A percentile compares a stretch with the other conserved stretches of the same genome.
These are phyloP conservation scores for Aethina tumida DNA, from an alignment of 1,140 invertebrate species.

Conservation along the genomic window DNA sequence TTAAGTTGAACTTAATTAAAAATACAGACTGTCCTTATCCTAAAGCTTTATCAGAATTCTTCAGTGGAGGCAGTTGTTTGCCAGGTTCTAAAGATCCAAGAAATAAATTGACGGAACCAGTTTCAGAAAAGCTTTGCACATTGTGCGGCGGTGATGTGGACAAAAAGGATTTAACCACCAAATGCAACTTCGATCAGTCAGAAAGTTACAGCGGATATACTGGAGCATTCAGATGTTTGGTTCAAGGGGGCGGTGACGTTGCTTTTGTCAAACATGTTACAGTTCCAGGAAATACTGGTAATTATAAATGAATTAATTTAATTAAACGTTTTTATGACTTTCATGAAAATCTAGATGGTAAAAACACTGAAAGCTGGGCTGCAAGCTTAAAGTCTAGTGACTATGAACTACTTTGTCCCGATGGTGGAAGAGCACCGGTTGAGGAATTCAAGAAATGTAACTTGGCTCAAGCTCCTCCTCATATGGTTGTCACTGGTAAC, in stretches of 20 bases:
- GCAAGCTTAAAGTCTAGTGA: conserved; percentile 42
- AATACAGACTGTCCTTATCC: conserved; percentile 36
- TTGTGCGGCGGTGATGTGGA: conserved; percentile 36
- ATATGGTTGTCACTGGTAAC: conserved; percentile 40
- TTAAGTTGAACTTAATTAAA: conserved; percentile 37
- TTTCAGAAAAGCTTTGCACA: conserved; percentile 33
- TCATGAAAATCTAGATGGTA: conserved; percentile 39
- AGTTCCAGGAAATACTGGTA: conserved; percentile 43
- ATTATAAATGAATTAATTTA: background rate
- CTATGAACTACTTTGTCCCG: conserved; percentile 57
- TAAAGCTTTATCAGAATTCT: conserved; percentile 40
- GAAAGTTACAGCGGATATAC: conserved; percentile 38
- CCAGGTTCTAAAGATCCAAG: conserved; percentile 19
- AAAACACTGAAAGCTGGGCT: conserved; percentile 48
- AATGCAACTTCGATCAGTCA: conserved; percentile 34
- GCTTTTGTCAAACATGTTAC: conserved; percentile 52
- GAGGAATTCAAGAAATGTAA: conserved; percentile 49
- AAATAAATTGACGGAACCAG: conserved; percentile 17
- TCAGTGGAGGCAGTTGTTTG: conserved; percentile 30
- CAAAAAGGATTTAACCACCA: conserved; percentile 31
- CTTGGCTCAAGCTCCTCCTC: conserved; percentile 50
- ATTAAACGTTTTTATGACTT: conserved; percentile 4
- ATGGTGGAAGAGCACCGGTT: conserved; percentile 42
- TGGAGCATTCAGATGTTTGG: conserved; percentile 56
- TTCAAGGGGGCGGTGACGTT: conserved; percentile 50